Base-by-base conservation (phyloP, 2,888 invertebrate species). In the Conus canariensis region DNA sequence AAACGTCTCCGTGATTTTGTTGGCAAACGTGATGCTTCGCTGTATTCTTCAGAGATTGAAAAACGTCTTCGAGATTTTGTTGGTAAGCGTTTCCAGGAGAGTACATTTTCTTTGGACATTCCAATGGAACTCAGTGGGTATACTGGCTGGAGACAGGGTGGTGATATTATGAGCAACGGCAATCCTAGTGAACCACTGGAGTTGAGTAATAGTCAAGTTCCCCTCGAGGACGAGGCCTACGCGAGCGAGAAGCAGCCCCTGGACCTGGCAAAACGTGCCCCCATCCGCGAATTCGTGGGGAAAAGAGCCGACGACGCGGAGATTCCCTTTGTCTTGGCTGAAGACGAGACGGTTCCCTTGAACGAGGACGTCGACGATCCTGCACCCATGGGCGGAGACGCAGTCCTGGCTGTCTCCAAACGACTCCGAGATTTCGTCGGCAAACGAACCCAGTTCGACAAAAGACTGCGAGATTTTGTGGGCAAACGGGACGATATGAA, bases 381-480 rank as follows among this genome's bases (percentile, higher is more conserved):
- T 19, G n/a, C 60, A 56, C 80, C 64, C n/a, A 10, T 64, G 22
- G 87, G 83, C 64, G 59, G 0, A 25, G 56, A 58, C 64, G 30
- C 70, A n/a, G 10, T 14, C 10, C 56, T 25, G 22, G 12, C 45
- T 16, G 82, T 87, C 14, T 70, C 89, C n/a, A 91, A 91, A 88
- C 67, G 89, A 22, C 64, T 87, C 30, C 60, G 89, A 45, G 70
- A 91, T 60, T 91, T 91, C 67, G 89, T 89, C 30, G 89, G 89
- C 19, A 90, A 90, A 56, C 89, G 89, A 22, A 14, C 56, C 16
- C 19, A 22, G 9, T 56, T 87, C 19, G 86, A 88, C 70, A 91
- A 91, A 83, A 74, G 91, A 22, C 22, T 87, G 22, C 59, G 91
- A 12, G 88, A 91, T 4, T 91, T 91, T 16, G 89, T 91, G n/a